These are phyloP conservation scores for Rhabditoides inermis DNA, from an alignment of 2,888 invertebrate species.

Conservation along the genomic window DNA sequence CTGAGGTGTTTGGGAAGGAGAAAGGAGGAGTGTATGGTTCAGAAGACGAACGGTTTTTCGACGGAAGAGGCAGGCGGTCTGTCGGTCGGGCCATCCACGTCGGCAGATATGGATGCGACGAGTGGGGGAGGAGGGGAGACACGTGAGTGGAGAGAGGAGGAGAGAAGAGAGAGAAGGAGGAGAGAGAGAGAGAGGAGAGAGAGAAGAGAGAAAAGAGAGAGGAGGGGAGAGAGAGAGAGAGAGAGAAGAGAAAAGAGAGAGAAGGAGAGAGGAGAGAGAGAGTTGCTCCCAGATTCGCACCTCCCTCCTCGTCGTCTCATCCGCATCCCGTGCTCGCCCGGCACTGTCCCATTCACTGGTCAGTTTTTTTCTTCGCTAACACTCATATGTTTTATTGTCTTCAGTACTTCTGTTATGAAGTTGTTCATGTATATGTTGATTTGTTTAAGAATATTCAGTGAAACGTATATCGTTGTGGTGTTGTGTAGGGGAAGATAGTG, in stretches of 20 bases:
- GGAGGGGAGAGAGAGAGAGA: slow-evolving; percentile 3
- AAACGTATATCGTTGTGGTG: too few species aligned
- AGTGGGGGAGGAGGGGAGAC: slow-evolving; percentile 4
- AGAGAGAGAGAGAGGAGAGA: slow-evolving; percentile 5
- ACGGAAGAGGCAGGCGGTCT: slow-evolving; percentile 3
- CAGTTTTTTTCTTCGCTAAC: too few species aligned
- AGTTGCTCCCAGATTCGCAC: too few species aligned
- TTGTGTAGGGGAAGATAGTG: too few species aligned
- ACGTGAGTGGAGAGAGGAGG: slow-evolving; percentile 1
- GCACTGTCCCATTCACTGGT: slow-evolving; percentile 11
- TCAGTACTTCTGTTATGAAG: too few species aligned
- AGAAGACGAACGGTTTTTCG: too few species aligned
- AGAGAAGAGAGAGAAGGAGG: slow-evolving; percentile 2
- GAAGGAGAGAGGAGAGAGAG: background rate
- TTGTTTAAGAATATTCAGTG: background rate
- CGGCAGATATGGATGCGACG: slow-evolving; percentile 3
- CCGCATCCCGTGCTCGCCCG: slow-evolving; percentile 15
- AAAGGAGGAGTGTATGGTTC: too few species aligned
- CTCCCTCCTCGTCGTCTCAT: slow-evolving; percentile 15
- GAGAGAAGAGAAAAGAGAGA: background rate
- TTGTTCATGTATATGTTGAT: background rate
- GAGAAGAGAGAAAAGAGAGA: slow-evolving; percentile 7
- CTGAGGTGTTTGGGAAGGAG: too few species aligned
- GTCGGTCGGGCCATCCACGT: background rate
- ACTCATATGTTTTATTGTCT: too few species aligned